Evolutionary conservation across 2,797 vertebrate genomes (phyloP), one percentile per base, ranked within the genome.

Genomic region (Rhinichthys osculus): DNA sequence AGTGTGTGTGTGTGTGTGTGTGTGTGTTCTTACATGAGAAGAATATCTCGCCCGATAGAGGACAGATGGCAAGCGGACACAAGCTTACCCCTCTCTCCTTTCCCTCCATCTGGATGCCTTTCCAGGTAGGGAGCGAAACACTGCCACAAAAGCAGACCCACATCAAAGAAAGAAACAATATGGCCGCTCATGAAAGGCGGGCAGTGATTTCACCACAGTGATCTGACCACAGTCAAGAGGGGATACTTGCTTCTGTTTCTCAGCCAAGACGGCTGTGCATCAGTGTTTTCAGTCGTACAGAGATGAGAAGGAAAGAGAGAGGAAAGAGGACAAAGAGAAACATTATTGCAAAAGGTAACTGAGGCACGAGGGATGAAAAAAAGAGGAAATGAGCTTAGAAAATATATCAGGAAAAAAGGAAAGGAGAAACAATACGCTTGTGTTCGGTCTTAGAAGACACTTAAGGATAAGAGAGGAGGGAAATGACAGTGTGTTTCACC

Each of bases 31-130:
- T 79, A 88, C 80, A 69, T 85, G 42, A 50, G 80, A 83, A 67
- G 81, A 84, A 78, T 87, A 89, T 84, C 59, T 42, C 66, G 84
- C 77, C 85, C 81, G 87, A 91, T 92, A 92, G 92, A 92, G 89
- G 92, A 90, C 93, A 94, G 93, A 94, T 94, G 92, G 94, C 89
- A 91, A 89, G 88, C 87, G 90, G 92, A 93, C 90, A 87, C 87
- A 90, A 52, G 87, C 89, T 90, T 71, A 80, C 73, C 89, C 85
- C 77, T 84, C 76, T 74, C 54, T 86, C 82, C 88, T 85, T 87
- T 86, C 90, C 86, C 83, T 93, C 93, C 92, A 94, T 94, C 93
- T 94, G 93, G 92, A 90, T 89, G 85, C 83, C 89, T 91, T 91
- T 92, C 89, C 92, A 94, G 93, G 94, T 94, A 91, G 90, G 88